Conservation (phyloP, 1,140 invertebrate species). For the Drosophila seguyi region DNA sequence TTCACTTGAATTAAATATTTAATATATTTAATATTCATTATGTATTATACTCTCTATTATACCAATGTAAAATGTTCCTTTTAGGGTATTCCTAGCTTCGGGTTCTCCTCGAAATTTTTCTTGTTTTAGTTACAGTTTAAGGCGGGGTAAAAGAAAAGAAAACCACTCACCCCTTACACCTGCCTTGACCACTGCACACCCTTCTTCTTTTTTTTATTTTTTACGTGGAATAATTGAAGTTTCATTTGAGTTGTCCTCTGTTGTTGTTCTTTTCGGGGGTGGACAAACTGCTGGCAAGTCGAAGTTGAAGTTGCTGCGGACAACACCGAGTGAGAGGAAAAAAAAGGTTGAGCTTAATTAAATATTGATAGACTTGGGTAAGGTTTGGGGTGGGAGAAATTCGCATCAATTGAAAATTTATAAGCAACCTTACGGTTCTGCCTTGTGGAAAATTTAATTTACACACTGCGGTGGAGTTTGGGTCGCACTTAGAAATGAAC, state of each 20-base stretch:
- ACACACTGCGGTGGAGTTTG: slow-evolving; percentile 51
- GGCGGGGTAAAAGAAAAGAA: background rate
- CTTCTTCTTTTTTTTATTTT: slow-evolving; percentile 64
- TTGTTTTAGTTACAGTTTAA: slow-evolving; percentile 44
- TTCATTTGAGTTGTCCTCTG: slow-evolving; percentile 72
- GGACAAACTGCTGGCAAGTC: slow-evolving; percentile 22
- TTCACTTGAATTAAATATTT: background rate
- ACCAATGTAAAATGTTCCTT: background rate
- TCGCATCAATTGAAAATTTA: slow-evolving; percentile 76
- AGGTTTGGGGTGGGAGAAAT: background rate
- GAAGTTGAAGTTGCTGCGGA: slow-evolving; percentile 51
- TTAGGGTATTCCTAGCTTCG: background rate
- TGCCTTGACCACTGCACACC: slow-evolving; percentile 22
- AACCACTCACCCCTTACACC: background rate
- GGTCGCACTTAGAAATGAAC: slow-evolving; percentile 17
- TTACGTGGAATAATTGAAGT: slow-evolving; percentile 84
- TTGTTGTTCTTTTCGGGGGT: slow-evolving; percentile 31
- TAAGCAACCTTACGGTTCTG: slow-evolving; percentile 28
- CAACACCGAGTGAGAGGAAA: slow-evolving; percentile 16
- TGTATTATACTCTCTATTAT: background rate
- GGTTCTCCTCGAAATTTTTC: background rate
- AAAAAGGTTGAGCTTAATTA: slow-evolving; percentile 78
- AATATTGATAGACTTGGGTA: slow-evolving; percentile 70
- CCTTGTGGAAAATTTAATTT: slow-evolving; percentile 67
- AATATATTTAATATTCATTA: background rate